Evolutionary conservation across 2,888 invertebrate species (phyloP).

Genomic region (Andrena bicolor): DNA sequence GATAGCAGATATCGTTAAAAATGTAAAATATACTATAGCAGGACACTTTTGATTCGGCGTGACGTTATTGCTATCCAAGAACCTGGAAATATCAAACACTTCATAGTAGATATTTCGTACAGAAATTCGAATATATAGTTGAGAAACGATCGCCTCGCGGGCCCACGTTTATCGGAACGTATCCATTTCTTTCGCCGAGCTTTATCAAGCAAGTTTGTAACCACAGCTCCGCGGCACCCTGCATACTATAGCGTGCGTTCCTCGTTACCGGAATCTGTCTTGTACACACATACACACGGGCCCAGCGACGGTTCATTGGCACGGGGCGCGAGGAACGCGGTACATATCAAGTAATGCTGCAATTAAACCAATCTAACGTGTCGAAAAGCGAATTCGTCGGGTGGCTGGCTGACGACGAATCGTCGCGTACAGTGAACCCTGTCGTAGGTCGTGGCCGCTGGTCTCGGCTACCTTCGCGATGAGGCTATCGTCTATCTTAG

Average conservation of each 20-base stretch:
- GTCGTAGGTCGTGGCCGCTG: constrained; percentile 66
- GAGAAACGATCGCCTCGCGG: too few relatives aligned
- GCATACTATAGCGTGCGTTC: constrained; percentile 36
- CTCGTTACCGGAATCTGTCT: constrained; percentile 59
- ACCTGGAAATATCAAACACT: too few relatives aligned
- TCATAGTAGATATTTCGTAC: too few relatives aligned
- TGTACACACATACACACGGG: constrained; percentile 35
- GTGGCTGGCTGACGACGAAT: constrained; percentile 31
- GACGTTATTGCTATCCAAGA: too few relatives aligned
- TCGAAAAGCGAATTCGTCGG: constrained; percentile 64
- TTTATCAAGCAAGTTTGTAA: neutral
- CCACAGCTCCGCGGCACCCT: neutral
- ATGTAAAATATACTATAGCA: too few relatives aligned
- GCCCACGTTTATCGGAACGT: neutral
- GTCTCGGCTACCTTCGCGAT: constrained; percentile 31
- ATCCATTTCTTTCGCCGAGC: neutral
- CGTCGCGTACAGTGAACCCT: constrained; percentile 55
- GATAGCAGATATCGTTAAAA: too few relatives aligned
- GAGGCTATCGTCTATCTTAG: neutral
- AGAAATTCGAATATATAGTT: too few relatives aligned
- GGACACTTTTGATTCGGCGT: too few relatives aligned
- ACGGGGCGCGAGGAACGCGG: constrained; percentile 64
- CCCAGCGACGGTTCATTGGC: constrained; percentile 73
- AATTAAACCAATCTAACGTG: constrained; percentile 72
- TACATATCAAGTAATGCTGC: constrained; percentile 65